A percentile compares a stretch with the other conserved stretches of the same genome.
phyloP scores from a whole-genome alignment of 2,888 invertebrate genomes.

The Marronus borbonicus region DNA sequence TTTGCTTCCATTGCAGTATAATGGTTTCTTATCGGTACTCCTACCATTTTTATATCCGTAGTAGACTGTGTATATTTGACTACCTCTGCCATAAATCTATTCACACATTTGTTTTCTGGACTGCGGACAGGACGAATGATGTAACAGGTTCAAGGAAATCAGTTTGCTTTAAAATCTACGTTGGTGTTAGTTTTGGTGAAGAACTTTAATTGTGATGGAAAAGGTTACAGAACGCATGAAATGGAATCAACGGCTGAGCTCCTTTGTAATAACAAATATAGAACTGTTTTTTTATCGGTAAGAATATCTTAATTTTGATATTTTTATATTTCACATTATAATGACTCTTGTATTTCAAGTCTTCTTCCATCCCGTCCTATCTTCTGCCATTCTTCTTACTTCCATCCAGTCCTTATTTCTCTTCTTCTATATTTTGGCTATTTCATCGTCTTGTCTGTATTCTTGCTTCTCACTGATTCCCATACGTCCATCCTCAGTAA shows the following conservation, averaged over 20 bases:
- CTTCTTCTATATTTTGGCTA: too few species aligned
- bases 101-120: background rate
- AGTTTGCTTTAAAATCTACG: background rate
- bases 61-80: background rate
- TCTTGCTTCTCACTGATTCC: too few species aligned
- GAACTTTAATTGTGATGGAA: slow-evolving; percentile 38
- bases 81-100: background rate
- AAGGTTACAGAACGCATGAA: slow-evolving; percentile 57
- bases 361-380: too few species aligned
- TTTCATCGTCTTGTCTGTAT: too few species aligned
- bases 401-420: too few species aligned
- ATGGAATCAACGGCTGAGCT: slow-evolving; percentile 66
- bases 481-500: too few species aligned
- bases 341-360: too few species aligned
- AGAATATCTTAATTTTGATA: slow-evolving; percentile 54
- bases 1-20: background rate
- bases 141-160: background rate
- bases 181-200: background rate
- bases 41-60: background rate
- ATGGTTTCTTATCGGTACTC: background rate
- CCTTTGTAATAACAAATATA: slow-evolving; percentile 63
- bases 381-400: too few species aligned
- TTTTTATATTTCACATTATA: background rate
- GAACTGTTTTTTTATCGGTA: slow-evolving; percentile 67
- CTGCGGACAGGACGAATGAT: too few species aligned